A percentile compares a stretch with the other conserved stretches of the same genome.
These are phyloP conservation scores for Drosophila testacea DNA, from an alignment of 2,888 invertebrate species.

Conservation along the genomic window DNA sequence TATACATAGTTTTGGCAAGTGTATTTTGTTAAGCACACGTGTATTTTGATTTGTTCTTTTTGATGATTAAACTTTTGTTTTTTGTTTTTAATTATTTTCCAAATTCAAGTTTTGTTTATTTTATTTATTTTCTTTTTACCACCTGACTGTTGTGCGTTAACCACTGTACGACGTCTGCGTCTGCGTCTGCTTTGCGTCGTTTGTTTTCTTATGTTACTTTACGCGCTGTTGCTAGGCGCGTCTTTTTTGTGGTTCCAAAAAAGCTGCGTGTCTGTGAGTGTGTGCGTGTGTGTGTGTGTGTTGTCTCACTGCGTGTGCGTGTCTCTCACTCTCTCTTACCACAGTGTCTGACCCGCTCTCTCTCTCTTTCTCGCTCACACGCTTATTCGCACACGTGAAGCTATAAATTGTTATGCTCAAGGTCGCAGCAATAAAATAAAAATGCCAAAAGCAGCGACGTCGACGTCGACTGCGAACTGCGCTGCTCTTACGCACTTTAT, in stretches of 20 bases:
- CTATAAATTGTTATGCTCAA: conserved; percentile 83
- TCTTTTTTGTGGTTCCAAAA: conserved; percentile 29
- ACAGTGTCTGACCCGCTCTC: conserved; percentile 10
- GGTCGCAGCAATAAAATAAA: conserved; percentile 62
- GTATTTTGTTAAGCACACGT: no score
- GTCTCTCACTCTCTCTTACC: conserved; percentile 25
- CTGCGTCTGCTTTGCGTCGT: conserved; percentile 7
- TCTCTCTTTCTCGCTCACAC: conserved; percentile 27
- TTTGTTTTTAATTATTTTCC: no score
- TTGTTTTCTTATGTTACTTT: conserved; percentile 19
- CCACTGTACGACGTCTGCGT: background rate
- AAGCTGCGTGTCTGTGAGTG: background rate
- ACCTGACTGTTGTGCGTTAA: no score
- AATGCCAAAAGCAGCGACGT: conserved; percentile 17
- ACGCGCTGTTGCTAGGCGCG: conserved; percentile 65
- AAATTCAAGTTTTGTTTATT: no score
- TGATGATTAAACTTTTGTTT: no score
- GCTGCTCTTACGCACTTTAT: conserved; percentile 32
- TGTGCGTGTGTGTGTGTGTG: background rate
- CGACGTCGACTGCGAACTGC: conserved; percentile 15
- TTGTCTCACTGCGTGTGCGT: conserved; percentile 35
- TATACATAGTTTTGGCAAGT: no score
- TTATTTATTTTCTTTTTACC: no score
- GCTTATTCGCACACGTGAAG: conserved; percentile 82
- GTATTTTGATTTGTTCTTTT: no score